A percentile compares a stretch with the other conserved stretches of the same genome.
Evolutionary conservation across 1,140 invertebrate species (phyloP).

Genomic region (Temnothorax nylanderi): DNA sequence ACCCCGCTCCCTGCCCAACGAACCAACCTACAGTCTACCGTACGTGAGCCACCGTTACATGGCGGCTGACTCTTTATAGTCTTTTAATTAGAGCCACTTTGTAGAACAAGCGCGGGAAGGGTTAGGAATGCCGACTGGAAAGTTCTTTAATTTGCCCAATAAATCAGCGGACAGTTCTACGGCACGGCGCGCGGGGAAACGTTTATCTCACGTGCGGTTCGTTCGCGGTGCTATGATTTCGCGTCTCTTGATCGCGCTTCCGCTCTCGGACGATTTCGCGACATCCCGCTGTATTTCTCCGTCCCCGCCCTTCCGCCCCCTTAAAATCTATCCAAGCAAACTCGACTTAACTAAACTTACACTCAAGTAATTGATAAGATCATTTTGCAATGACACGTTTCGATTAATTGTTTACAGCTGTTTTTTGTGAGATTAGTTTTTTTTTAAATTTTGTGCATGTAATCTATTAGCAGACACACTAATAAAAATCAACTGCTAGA

Average conservation of each 20-base stretch:
- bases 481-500: neutral
- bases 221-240: conserved; percentile 22
- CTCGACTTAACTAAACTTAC: neutral
- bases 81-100: conserved; percentile 81
- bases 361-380: neutral
- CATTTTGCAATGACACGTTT: neutral
- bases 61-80: conserved; percentile 78
- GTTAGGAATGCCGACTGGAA: conserved; percentile 75
- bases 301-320: neutral
- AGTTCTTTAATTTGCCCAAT: conserved; percentile 81
- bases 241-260: conserved; percentile 53
- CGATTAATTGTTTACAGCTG: neutral
- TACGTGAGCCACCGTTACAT: conserved; percentile 75
- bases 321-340: neutral
- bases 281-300: neutral
- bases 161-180: conserved; percentile 73
- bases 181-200: conserved; percentile 40
- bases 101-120: conserved; percentile 72
- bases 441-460: neutral
- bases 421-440: neutral
- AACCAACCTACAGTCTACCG: conserved; percentile 26
- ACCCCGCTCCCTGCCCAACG: neutral
- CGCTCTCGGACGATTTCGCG: conserved; percentile 50
- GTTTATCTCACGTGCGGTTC: conserved; percentile 70
- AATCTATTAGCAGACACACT: neutral